phyloP scores from a whole-genome alignment of 2,888 invertebrate species.

The Lasioglossum pauxillum region DNA sequence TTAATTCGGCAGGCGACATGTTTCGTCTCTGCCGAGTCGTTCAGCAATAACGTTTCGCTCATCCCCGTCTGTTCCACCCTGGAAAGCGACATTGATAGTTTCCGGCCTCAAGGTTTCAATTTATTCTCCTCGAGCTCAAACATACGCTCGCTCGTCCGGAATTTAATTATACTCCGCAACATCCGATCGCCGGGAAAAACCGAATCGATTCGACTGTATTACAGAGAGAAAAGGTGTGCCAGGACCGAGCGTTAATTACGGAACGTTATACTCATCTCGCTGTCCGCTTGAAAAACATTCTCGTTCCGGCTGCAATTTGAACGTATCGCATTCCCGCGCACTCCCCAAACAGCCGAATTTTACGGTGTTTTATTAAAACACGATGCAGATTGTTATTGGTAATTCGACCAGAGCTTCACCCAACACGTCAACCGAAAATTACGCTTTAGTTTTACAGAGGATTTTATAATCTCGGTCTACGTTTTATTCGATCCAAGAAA shows the following conservation, averaged over 20 bases:
- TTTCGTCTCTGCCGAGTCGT: neutral
- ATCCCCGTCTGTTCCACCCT: constrained; percentile 12
- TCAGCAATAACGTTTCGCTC: neutral
- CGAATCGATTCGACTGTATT: constrained; percentile 30
- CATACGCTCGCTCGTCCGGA: constrained; percentile 13
- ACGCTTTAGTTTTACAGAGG: neutral
- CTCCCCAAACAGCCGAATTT: neutral
- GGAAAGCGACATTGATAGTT: constrained; percentile 34
- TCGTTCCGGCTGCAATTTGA: neutral
- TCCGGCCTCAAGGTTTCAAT: constrained; percentile 33
- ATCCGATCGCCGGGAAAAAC: constrained; percentile 30
- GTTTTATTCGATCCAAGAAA: neutral
- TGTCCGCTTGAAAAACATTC: constrained; percentile 5
- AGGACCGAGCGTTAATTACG: constrained; percentile 36
- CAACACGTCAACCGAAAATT: neutral
- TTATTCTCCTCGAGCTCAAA: constrained; percentile 33
- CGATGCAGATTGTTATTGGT: neutral
- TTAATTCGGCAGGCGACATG: neutral
- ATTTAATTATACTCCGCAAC: constrained; percentile 55
- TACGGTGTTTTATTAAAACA: neutral
- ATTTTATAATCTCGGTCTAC: neutral
- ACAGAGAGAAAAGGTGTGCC: neutral
- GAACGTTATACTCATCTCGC: constrained; percentile 25
- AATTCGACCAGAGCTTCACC: neutral
- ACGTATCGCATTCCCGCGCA: neutral